A percentile compares a stretch with the other conserved stretches of the same genome.
phyloP scores from a whole-genome alignment of 1,140 invertebrate genomes.

The Oncopodura yosiiana region DNA sequence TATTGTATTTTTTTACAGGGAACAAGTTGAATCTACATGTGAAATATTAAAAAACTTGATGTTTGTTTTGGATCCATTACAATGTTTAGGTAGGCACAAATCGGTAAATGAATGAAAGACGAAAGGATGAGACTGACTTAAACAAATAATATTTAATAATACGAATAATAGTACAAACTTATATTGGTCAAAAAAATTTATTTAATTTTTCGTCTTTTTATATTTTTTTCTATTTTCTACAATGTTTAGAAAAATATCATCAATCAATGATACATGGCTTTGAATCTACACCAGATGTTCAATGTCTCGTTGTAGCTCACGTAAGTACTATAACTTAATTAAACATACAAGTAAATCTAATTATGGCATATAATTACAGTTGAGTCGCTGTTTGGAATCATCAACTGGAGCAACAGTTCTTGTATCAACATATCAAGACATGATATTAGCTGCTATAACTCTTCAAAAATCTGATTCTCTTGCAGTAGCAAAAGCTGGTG shows the following conservation, averaged over 20 bases:
- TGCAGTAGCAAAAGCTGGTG: constrained; percentile 15
- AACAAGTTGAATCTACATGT: constrained; percentile 24
- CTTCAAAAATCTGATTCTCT: constrained; percentile 22
- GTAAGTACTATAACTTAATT: constrained; percentile 6
- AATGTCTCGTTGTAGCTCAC: constrained; percentile 25
- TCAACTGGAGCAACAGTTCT: background rate
- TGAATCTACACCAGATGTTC: constrained; percentile 22
- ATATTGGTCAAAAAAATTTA: too few species aligned
- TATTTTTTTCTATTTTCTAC: too few species aligned
- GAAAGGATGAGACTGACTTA: too few species aligned
- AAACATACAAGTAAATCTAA: background rate
- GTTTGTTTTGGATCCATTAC: constrained; percentile 22
- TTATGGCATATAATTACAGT: background rate
- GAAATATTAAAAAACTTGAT: constrained; percentile 31
- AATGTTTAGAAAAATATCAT: constrained; percentile 26
- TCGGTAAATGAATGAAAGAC: too few species aligned
- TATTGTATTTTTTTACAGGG: constrained; percentile 11
- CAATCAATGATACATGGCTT: constrained; percentile 27
- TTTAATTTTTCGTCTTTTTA: too few species aligned
- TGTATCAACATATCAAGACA: constrained; percentile 19
- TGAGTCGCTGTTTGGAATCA: constrained; percentile 9
- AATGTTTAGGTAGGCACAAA: too few species aligned
- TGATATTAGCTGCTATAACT: constrained; percentile 20
- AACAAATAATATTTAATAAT: too few species aligned
- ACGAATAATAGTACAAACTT: too few species aligned